A percentile compares a stretch with the other conserved stretches of the same genome.
Evolutionary conservation across 1,140 invertebrate species (phyloP).

Genomic region (Lanistes nyassanus): DNA sequence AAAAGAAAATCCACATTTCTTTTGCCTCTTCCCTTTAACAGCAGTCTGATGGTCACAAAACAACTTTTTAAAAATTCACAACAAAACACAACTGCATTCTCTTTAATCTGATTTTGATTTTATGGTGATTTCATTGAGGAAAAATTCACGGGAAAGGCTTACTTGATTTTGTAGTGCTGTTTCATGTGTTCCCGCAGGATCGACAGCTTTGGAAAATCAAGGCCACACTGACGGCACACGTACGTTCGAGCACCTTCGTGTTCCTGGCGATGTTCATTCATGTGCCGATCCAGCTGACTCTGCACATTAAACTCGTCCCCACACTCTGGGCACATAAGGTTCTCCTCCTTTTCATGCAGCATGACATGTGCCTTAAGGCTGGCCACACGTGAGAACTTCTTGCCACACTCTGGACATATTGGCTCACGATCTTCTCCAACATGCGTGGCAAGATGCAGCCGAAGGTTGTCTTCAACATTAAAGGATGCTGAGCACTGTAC

Average conservation of each 20-base stretch:
- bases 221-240: slow-evolving; percentile 65
- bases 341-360: slow-evolving; percentile 78
- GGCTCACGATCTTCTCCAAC: slow-evolving; percentile 59
- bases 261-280: slow-evolving; percentile 68
- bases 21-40: too few relatives aligned
- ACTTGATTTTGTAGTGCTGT: slow-evolving; percentile 71
- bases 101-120: too few relatives aligned
- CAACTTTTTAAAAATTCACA: too few relatives aligned
- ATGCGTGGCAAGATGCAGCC: slow-evolving; percentile 74
- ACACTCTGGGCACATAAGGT: slow-evolving; percentile 76
- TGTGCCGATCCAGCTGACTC: slow-evolving; percentile 71
- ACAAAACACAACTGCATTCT: too few relatives aligned
- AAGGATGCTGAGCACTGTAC: slow-evolving; percentile 73
- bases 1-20: too few relatives aligned
- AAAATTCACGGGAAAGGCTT: slow-evolving; percentile 29
- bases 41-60: too few relatives aligned
- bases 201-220: slow-evolving; percentile 62
- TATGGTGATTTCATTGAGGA: not conserved
- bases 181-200: slow-evolving; percentile 70
- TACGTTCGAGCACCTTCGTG: slow-evolving; percentile 59
- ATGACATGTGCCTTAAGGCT: slow-evolving; percentile 79
- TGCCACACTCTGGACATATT: slow-evolving; percentile 76
- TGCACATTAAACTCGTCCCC: slow-evolving; percentile 76
- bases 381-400: slow-evolving; percentile 75
- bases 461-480: slow-evolving; percentile 74